Evolutionary conservation across 2,113 vertebrate genomes (phyloP).

Genomic region (Brachyhypopomus gauderio): DNA sequence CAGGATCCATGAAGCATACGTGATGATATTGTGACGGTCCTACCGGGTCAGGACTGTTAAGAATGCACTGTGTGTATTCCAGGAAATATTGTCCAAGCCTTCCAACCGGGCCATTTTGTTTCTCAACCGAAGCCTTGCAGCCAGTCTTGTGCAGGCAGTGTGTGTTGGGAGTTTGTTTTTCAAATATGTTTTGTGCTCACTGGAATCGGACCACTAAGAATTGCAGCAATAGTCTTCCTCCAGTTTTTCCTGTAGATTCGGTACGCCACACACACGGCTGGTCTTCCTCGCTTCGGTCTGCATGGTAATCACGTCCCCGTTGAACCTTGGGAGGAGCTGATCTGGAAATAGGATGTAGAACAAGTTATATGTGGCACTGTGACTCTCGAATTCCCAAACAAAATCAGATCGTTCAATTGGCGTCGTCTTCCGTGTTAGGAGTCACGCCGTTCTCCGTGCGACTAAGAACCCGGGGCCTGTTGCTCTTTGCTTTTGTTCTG

Average conservation of each 20-base stretch:
- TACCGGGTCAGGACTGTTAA: slow-evolving; percentile 1
- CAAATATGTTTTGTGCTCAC: neutral
- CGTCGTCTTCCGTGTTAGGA: neutral
- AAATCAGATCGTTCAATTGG: neutral
- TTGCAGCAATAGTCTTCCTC: slow-evolving; percentile 4
- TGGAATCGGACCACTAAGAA: slow-evolving; percentile 13
- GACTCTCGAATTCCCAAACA: neutral
- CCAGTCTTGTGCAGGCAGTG: slow-evolving; percentile 31
- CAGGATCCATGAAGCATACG: neutral
- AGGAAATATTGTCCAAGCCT: slow-evolving; percentile 3
- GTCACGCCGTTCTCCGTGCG: neutral
- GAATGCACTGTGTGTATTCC: slow-evolving; percentile 30
- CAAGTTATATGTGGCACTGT: slow-evolving; percentile 7
- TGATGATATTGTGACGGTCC: neutral
- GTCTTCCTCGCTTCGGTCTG: neutral
- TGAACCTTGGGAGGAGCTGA: neutral
- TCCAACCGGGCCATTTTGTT: slow-evolving; percentile 22
- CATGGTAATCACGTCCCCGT: neutral
- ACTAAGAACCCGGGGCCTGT: neutral
- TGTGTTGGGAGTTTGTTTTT: neutral
- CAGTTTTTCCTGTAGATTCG: neutral
- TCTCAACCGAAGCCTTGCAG: slow-evolving; percentile 21
- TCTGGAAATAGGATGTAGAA: slow-evolving; percentile 11
- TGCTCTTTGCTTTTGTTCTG: neutral
- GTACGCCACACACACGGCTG: neutral